A percentile compares a stretch with the other conserved stretches of the same genome.
phyloP scores from a whole-genome alignment of 2,888 invertebrate species.

The Didymodactylos carnosus region DNA sequence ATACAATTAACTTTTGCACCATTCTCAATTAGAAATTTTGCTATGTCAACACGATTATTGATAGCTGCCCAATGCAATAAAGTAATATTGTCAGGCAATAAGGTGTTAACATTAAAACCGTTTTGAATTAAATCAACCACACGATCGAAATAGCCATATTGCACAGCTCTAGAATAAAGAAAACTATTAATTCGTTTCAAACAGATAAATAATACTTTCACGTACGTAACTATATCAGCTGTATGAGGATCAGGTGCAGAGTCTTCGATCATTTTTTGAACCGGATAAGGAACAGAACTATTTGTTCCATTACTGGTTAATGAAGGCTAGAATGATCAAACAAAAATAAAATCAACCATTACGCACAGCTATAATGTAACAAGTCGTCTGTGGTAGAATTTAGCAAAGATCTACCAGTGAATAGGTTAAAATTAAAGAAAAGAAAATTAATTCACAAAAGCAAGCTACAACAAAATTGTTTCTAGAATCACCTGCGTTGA shows the following conservation, averaged over 20 bases:
- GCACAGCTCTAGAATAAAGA: constrained; percentile 50
- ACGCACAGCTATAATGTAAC: too few relatives aligned
- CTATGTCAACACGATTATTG: constrained; percentile 80
- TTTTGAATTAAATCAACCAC: constrained; percentile 56
- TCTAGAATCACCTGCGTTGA: too few relatives aligned
- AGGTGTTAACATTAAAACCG: constrained; percentile 65
- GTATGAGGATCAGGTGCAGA: not conserved
- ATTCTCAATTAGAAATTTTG: constrained; percentile 62
- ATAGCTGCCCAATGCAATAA: constrained; percentile 98
- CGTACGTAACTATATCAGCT: not conserved
- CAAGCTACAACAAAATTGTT: too few relatives aligned
- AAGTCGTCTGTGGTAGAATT: too few relatives aligned
- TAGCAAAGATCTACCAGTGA: too few relatives aligned
- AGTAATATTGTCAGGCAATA: constrained; percentile 63
- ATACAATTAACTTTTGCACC: constrained; percentile 74
- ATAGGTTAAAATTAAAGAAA: too few relatives aligned
- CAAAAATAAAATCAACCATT: too few relatives aligned
- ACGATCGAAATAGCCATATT: constrained; percentile 49
- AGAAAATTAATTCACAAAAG: too few relatives aligned
- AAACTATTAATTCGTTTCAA: too few relatives aligned
- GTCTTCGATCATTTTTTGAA: not conserved
- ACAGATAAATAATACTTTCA: too few relatives aligned
- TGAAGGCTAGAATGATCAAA: too few relatives aligned
- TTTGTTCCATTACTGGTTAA: too few relatives aligned
- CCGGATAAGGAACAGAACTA: not conserved